Evolutionary conservation across 2,797 vertebrate genomes (phyloP).

Genomic region (Enteromius treurensis): DNA sequence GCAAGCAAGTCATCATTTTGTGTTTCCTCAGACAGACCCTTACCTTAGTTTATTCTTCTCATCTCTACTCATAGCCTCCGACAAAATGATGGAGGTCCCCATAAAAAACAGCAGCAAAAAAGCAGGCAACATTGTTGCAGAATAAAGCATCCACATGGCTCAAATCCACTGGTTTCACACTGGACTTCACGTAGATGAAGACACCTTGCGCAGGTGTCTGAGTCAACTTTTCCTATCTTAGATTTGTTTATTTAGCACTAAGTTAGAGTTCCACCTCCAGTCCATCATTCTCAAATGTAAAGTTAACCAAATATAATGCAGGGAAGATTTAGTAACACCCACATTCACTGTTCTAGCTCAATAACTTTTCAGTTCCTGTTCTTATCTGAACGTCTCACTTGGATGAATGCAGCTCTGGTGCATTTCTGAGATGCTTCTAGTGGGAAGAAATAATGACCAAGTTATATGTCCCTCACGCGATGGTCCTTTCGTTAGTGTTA

Average conservation of each 20-base stretch:
- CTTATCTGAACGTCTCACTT: slow-evolving; percentile 33
- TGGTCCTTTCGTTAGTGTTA: slow-evolving; percentile 12
- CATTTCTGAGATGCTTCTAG: slow-evolving; percentile 40
- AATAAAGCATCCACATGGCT: slow-evolving; percentile 56
- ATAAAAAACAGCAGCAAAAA: slow-evolving; percentile 65
- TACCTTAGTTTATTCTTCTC: slow-evolving; percentile 79
- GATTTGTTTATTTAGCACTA: slow-evolving; percentile 33
- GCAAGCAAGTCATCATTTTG: background rate
- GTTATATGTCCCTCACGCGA: background rate
- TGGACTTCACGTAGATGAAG: slow-evolving; percentile 10
- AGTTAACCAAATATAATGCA: background rate
- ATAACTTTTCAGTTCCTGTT: background rate
- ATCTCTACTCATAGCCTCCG: slow-evolving; percentile 73
- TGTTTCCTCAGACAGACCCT: slow-evolving; percentile 25
- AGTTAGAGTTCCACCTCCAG: slow-evolving; percentile 11
- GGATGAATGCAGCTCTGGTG: slow-evolving; percentile 28
- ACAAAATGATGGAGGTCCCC: slow-evolving; percentile 64
- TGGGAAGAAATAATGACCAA: background rate
- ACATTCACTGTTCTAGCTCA: background rate
- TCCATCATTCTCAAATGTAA: slow-evolving; percentile 12
- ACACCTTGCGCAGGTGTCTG: background rate
- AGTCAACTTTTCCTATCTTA: slow-evolving; percentile 13
- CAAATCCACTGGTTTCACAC: slow-evolving; percentile 51
- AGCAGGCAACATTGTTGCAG: slow-evolving; percentile 64
- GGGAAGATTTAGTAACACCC: background rate